phyloP scores from a whole-genome alignment of 2,888 invertebrate species.

The Pristionchus arcanus region DNA sequence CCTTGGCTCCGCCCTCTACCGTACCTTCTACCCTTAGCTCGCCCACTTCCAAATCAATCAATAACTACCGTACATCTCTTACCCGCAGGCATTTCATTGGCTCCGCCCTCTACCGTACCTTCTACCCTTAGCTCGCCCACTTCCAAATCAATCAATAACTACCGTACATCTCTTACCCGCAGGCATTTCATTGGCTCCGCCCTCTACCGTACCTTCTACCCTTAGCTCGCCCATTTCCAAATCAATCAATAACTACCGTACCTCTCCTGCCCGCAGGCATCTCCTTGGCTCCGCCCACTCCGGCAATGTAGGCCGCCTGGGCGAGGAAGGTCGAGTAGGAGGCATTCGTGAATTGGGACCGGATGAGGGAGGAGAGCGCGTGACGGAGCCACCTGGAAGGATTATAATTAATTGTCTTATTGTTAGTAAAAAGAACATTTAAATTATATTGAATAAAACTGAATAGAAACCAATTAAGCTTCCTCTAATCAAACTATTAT shows the following conservation, averaged over 20 bases:
- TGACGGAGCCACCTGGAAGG: slow-evolving; percentile 12
- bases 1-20: not conserved
- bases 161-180: not conserved
- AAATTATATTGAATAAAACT: no score
- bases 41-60: no score
- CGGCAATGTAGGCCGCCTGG: not conserved
- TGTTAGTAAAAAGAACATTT: no score
- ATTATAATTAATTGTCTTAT: no score
- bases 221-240: not conserved
- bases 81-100: no score
- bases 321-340: not conserved
- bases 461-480: no score
- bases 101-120: no score
- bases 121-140: not conserved
- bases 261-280: slow-evolving; percentile 2
- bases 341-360: slow-evolving; percentile 9
- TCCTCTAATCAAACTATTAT: no score
- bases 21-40: no score
- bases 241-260: slow-evolving; percentile 7
- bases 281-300: not conserved
- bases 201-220: no score
- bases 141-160: not conserved
- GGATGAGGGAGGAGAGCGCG: slow-evolving; percentile 32
- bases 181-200: no score
- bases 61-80: not conserved